Conservation (phyloP, 2,797 vertebrate genomes). For the Aselliscus stoliczkanus region DNA sequence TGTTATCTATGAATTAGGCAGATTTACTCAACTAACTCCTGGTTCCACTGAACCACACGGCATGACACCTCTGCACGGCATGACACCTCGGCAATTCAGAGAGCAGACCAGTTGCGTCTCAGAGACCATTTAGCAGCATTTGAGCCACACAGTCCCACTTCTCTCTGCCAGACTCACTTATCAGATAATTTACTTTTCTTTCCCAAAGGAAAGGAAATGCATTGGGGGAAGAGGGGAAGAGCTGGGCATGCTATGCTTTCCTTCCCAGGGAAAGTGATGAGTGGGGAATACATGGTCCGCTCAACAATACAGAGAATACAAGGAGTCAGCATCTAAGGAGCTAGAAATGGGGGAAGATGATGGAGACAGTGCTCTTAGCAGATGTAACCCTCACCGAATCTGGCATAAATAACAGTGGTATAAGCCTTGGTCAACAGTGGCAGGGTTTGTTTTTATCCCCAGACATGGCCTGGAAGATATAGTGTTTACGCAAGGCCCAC, state of each 20-base stretch:
- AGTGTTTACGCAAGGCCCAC: not conserved
- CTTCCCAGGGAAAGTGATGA: not conserved
- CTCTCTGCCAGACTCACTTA: not conserved
- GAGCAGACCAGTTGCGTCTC: not conserved
- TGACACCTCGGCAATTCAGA: not conserved
- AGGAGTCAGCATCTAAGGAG: not conserved
- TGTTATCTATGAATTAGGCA: not conserved
- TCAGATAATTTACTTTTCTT: not conserved
- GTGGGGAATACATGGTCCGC: not conserved
- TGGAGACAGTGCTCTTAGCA: not conserved
- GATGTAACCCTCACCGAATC: not conserved
- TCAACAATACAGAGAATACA: not conserved
- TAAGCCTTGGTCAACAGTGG: not conserved
- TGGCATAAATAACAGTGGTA: not conserved
- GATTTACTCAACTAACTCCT: not conserved
- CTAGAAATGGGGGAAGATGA: not conserved
- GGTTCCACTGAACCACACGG: not conserved
- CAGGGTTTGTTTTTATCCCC: not conserved
- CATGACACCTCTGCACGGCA: no score
- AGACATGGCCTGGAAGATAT: not conserved
- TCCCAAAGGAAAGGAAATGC: not conserved
- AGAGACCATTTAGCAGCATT: not conserved
- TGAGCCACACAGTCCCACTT: not conserved
- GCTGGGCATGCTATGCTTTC: not conserved
- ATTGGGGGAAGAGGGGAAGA: fast-evolving